phyloP scores from a whole-genome alignment of 1,140 invertebrate genomes.

The Helicoverpa zea region DNA sequence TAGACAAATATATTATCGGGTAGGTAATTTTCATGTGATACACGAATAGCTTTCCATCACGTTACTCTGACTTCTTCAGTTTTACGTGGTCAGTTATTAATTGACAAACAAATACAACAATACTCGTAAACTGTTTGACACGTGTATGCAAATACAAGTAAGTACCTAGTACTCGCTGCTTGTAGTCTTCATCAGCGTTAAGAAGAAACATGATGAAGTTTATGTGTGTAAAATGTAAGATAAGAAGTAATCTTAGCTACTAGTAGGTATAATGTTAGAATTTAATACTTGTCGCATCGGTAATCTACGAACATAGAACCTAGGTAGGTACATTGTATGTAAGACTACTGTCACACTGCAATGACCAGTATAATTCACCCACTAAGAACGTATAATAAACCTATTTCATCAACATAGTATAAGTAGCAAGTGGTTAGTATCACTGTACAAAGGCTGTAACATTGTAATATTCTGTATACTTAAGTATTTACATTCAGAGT shows the following conservation, averaged over 20 bases:
- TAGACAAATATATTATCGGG: conserved; percentile 11
- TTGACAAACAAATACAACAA: conserved; percentile 40
- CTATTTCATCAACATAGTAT: not conserved
- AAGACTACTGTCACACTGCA: not conserved
- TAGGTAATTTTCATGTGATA: not conserved
- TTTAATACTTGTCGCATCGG: conserved; percentile 21
- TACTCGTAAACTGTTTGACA: conserved; percentile 21
- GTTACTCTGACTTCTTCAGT: not conserved
- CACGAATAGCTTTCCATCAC: conserved; percentile 30
- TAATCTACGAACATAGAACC: conserved; percentile 12
- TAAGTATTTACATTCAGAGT: too few relatives aligned
- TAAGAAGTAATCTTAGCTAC: conserved; percentile 5
- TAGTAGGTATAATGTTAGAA: conserved; percentile 17
- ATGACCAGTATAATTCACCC: not conserved
- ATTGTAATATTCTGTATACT: too few relatives aligned
- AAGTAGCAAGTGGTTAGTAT: too few relatives aligned
- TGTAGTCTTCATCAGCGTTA: not conserved
- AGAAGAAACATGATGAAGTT: not conserved
- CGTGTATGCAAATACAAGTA: conserved; percentile 11
- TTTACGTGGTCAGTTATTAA: conserved; percentile 16
- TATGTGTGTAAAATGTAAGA: conserved; percentile 15
- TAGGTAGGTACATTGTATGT: not conserved
- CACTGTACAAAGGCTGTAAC: too few relatives aligned
- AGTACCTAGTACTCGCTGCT: not conserved
- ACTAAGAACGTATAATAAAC: not conserved